Conservation (phyloP, 2,113 vertebrate species). For the Rhabdornis inornatus region DNA sequence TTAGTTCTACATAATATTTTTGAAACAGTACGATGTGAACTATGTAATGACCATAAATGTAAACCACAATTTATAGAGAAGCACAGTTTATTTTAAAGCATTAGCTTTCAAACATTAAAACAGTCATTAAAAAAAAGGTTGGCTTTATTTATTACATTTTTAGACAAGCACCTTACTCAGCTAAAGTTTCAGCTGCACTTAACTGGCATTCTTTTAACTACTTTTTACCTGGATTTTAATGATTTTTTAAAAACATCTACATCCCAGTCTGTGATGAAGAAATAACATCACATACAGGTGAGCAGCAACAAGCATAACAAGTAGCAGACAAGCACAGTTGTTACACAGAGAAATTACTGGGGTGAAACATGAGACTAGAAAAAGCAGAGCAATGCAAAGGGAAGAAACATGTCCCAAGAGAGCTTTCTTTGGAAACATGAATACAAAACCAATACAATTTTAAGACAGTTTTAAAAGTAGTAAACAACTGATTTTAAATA, state of each 20-base stretch:
- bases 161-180: not conserved
- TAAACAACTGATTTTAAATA: not conserved
- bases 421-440: not conserved
- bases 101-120: not conserved
- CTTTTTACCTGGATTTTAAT: not conserved
- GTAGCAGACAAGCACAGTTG: not conserved
- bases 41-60: not conserved
- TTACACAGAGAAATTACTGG: not conserved
- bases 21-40: not conserved
- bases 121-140: not conserved
- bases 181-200: not conserved
- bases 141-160: not conserved
- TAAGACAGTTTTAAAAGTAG: not conserved
- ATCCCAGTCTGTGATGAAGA: not conserved
- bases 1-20: not conserved
- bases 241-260: not conserved
- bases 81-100: not conserved
- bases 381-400: not conserved
- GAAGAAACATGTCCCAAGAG: not conserved
- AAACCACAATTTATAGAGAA: not conserved
- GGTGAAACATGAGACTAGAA: not conserved
- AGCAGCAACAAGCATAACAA: not conserved
- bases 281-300: not conserved
- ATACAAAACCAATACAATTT: not conserved
- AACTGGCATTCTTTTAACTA: not conserved